Conservation (phyloP, 2,113 vertebrate genomes). For the Chloebia gouldiae region DNA sequence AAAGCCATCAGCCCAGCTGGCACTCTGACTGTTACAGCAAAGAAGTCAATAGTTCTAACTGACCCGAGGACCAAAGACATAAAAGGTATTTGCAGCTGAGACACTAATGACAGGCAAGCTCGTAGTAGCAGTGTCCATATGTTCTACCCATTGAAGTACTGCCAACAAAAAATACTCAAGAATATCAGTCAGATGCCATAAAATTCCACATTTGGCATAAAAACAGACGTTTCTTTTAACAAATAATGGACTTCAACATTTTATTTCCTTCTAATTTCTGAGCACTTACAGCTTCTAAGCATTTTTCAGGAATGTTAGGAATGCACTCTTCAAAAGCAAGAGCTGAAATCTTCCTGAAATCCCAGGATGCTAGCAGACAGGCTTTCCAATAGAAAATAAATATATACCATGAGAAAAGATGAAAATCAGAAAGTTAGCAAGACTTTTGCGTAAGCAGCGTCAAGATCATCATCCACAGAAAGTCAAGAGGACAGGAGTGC, state of each 20-base stretch:
- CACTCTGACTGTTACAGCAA: not conserved
- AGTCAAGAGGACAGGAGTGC: not conserved
- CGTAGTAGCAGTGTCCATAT: constrained; percentile 18
- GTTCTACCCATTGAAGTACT: constrained; percentile 4
- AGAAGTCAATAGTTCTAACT: not conserved
- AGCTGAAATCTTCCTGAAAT: not conserved
- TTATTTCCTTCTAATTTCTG: not conserved
- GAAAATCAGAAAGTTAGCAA: not conserved
- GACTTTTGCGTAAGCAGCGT: not conserved
- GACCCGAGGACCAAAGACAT: constrained; percentile 16
- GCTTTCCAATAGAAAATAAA: not conserved
- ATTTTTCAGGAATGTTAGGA: not conserved
- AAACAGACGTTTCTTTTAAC: not conserved
- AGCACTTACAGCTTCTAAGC: not conserved
- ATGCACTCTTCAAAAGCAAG: not conserved
- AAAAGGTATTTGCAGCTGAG: not conserved
- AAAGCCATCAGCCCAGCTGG: constrained; percentile 44
- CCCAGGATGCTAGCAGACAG: not conserved
- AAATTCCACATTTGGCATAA: constrained; percentile 23
- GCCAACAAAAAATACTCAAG: constrained; percentile 15
- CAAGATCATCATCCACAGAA: not conserved
- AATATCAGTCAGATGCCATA: not conserved
- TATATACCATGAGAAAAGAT: not conserved
- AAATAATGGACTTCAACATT: not conserved
- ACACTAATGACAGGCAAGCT: not conserved